Evolutionary conservation across 1,140 invertebrate species (phyloP), one percentile per base, ranked within the genome.

Genomic region (Pseudomyrmex flavicornis): DNA sequence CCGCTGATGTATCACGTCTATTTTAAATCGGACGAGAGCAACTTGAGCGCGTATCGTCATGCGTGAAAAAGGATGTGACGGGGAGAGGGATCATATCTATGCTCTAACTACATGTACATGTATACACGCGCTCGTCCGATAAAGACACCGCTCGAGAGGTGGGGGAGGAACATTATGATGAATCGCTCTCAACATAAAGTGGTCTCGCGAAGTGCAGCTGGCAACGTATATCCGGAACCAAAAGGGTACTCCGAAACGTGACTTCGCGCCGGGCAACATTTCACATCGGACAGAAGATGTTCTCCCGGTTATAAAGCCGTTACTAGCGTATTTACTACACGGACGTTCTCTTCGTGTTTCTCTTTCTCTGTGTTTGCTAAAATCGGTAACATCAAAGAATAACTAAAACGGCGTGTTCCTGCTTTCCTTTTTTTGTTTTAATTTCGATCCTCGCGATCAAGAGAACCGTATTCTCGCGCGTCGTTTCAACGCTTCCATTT

Each of bases 261-360:
- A 79, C 76, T 70, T 20, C 52, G 54, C 65, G 44, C 44, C 20
- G 54, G 59, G 66, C 54, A 72, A 72, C 76, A 72, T 72, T 80
- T 72, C 66, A 80, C 76, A 50, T 70, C 54, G 54, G 66, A 72
- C 76, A 80, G 76, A 80, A 80, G 54, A 80, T 72, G 76, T 61
- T 80, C 35, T 35, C 66, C 54, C 3, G 54, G 54, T 44, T 22
- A 70, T 80, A 80, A 80, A 80, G 76, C 44, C 76, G 66, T 80
- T 80, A 80, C 56, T 80, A 58, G 66, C 76, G 44, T 80, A 80
- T 80, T 80, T 80, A 80, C 76, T 70, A 80, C 35, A 35, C 66
- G 13, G 22, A 13, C 61, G 61, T 58, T 48, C 15, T 69, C 13
- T 20, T 22, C 13, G 35, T 44, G 15, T 9, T 10, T 20, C 54